These are phyloP conservation scores for Ennomos fuscantarius DNA, from an alignment of 2,888 invertebrate species.

Conservation along the genomic window DNA sequence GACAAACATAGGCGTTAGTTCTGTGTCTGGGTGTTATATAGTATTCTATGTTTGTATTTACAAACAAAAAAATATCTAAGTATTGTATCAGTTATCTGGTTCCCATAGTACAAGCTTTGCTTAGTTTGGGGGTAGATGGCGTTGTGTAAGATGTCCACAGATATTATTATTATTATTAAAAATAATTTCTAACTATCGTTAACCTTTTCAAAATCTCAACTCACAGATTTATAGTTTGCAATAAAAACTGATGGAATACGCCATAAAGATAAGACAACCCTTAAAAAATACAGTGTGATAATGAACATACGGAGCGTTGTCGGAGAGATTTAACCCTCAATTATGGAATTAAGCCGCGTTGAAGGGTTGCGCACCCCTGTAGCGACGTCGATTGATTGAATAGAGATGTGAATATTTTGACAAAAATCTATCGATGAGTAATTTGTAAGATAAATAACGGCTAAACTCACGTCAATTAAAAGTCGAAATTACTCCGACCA, in stretches of 20 bases:
- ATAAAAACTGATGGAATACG: slow-evolving; percentile 46
- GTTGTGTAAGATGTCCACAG: too few relatives aligned
- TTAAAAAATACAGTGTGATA: slow-evolving; percentile 70
- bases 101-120: too few relatives aligned
- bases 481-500: too few relatives aligned
- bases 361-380: slow-evolving; percentile 75
- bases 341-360: slow-evolving; percentile 80
- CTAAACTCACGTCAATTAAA: too few relatives aligned
- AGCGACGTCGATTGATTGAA: slow-evolving; percentile 57
- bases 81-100: too few relatives aligned
- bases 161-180: slow-evolving; percentile 18
- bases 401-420: slow-evolving; percentile 43
- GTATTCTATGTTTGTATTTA: too few relatives aligned
- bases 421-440: slow-evolving; percentile 1
- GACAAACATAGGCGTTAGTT: too few relatives aligned
- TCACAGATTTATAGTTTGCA: slow-evolving; percentile 39
- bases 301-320: slow-evolving; percentile 75
- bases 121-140: too few relatives aligned
- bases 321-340: slow-evolving; percentile 81
- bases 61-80: too few relatives aligned
- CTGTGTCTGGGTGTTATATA: too few relatives aligned
- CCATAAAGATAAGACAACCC: slow-evolving; percentile 62
- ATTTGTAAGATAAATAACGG: too few relatives aligned
- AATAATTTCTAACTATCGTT: slow-evolving; percentile 9
- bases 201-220: slow-evolving; percentile 19